A percentile compares a stretch with the other conserved stretches of the same genome.
phyloP scores from a whole-genome alignment of 2,888 invertebrate genomes.

The Spatulosminthurus flaviceps region DNA sequence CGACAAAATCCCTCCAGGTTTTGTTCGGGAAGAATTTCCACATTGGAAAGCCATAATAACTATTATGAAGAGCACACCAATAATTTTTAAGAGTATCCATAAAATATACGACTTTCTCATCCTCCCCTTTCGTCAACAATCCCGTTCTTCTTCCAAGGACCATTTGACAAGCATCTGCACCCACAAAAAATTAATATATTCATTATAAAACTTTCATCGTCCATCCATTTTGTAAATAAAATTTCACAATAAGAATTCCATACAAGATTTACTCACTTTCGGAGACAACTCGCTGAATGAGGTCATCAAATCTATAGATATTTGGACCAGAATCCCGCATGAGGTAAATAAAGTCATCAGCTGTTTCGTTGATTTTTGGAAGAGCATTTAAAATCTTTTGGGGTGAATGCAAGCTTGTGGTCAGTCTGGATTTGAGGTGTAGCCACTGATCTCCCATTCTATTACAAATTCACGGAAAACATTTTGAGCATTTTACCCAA shows the following conservation, averaged over 20 bases:
- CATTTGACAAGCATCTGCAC: conserved; percentile 71
- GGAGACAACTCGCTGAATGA: conserved; percentile 80
- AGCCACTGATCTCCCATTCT: conserved; percentile 77
- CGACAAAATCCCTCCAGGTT: conserved; percentile 75
- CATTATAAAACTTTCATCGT: too few relatives aligned
- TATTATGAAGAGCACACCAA: conserved; percentile 57
- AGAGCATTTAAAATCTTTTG: background rate
- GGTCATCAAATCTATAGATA: conserved; percentile 75
- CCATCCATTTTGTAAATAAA: background rate
- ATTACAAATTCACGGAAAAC: too few relatives aligned
- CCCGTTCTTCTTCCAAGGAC: conserved; percentile 72
- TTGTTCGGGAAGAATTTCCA: conserved; percentile 83
- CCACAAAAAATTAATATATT: too few relatives aligned
- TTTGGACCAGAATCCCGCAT: conserved; percentile 70
- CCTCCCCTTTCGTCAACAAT: conserved; percentile 74
- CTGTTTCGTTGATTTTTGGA: conserved; percentile 71
- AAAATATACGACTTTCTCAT: conserved; percentile 50
- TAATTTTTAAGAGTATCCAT: conserved; percentile 51
- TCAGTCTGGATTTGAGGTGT: conserved; percentile 76
- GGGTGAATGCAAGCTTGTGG: conserved; percentile 71
- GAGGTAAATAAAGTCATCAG: conserved; percentile 79
- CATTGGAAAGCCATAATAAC: conserved; percentile 76
- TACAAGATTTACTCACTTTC: conserved; percentile 72
- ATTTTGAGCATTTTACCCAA: too few relatives aligned
- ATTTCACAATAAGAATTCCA: background rate